A percentile compares a stretch with the other conserved stretches of the same genome.
Evolutionary conservation across 1,140 invertebrate species (phyloP).

Genomic region (Pseudomyrmex flavicornis): DNA sequence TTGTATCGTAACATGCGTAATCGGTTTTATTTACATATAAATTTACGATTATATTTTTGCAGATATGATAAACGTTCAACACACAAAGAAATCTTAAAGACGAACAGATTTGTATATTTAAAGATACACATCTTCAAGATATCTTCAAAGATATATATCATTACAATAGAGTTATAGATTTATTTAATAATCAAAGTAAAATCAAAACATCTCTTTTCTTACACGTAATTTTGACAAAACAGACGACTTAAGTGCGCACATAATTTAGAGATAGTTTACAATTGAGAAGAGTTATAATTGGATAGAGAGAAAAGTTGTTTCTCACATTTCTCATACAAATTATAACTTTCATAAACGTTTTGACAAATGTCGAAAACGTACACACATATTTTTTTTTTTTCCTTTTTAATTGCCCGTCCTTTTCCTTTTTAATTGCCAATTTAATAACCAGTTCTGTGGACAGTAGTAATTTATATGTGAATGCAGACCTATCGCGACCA

Average conservation of each 20-base stretch:
- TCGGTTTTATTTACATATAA: slow-evolving; percentile 39
- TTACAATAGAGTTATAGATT: not conserved
- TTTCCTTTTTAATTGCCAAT: not conserved
- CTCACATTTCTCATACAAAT: not conserved
- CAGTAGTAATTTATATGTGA: slow-evolving; percentile 2
- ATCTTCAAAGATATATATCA: too few species aligned
- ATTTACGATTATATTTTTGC: slow-evolving; percentile 13
- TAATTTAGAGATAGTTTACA: not conserved
- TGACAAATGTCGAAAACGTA: not conserved
- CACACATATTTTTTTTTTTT: slow-evolving; percentile 22
- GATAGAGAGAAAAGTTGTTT: not conserved
- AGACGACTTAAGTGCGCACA: not conserved
- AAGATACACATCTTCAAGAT: not conserved
- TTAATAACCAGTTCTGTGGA: not conserved
- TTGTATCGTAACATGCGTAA: slow-evolving; percentile 16
- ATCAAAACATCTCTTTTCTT: slow-evolving; percentile 2
- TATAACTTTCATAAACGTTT: not conserved
- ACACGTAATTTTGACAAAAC: not conserved
- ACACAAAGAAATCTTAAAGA: not conserved
- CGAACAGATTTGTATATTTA: slow-evolving; percentile 12
- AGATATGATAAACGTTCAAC: slow-evolving; percentile 1
- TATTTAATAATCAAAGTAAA: slow-evolving; percentile 34
- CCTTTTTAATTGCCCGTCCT: not conserved
- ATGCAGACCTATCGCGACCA: slow-evolving; percentile 28
- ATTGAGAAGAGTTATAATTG: too few species aligned